These are phyloP conservation scores for Synanthedon andrenaeformis DNA, from an alignment of 2,888 invertebrate genomes.

Conservation along the genomic window DNA sequence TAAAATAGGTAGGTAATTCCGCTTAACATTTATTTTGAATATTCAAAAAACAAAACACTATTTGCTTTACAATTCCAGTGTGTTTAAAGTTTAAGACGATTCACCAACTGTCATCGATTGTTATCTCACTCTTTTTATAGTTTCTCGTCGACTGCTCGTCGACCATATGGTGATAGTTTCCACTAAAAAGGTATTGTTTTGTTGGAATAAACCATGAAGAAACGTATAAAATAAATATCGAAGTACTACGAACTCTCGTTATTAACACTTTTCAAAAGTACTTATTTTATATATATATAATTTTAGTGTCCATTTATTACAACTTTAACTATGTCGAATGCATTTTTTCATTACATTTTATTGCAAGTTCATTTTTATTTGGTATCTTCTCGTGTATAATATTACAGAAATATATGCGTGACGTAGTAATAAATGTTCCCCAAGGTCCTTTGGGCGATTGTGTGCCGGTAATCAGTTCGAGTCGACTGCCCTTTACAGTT, in stretches of 20 bases:
- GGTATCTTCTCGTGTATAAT: too few species aligned
- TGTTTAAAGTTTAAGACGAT: conserved; percentile 13
- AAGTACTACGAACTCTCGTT: too few species aligned
- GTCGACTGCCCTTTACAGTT: conserved; percentile 41
- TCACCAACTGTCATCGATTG: conserved; percentile 41
- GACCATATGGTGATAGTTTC: conserved; percentile 44
- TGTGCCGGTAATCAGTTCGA: conserved; percentile 30
- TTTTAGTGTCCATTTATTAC: too few species aligned
- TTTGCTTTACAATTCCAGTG: not conserved
- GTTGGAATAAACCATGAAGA: too few species aligned
- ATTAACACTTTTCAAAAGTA: too few species aligned
- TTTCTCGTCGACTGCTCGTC: conserved; percentile 24
- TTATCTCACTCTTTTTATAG: conserved; percentile 35
- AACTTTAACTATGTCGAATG: too few species aligned
- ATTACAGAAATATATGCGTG: not conserved
- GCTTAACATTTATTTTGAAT: not conserved
- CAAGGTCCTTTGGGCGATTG: not conserved
- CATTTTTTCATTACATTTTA: too few species aligned
- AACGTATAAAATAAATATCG: too few species aligned
- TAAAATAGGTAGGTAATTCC: not conserved
- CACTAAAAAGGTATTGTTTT: not conserved
- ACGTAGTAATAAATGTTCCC: not conserved
- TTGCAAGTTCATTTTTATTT: too few species aligned
- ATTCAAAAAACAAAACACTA: conserved; percentile 1
- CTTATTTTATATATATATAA: too few species aligned